Conservation (phyloP, 1,140 invertebrate genomes). For the Nasonia giraulti region DNA sequence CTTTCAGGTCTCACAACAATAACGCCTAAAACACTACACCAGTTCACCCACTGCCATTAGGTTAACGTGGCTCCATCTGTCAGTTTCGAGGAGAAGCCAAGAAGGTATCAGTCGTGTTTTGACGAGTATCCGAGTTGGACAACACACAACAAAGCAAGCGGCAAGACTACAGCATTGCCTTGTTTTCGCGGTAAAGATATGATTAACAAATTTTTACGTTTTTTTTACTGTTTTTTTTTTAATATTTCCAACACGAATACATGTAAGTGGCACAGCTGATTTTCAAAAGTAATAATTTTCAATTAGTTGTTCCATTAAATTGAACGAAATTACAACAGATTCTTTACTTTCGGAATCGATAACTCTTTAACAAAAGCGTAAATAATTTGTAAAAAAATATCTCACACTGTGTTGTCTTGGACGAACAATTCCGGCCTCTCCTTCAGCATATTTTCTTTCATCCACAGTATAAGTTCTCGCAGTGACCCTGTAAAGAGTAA, state of each 20-base stretch:
- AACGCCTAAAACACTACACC: not conserved
- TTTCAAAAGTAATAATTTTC: too few relatives aligned
- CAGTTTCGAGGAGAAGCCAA: not conserved
- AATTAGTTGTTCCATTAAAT: not conserved
- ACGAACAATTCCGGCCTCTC: slow-evolving; percentile 94
- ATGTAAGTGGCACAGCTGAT: too few relatives aligned
- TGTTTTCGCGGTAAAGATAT: not conserved
- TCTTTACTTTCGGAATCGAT: too few relatives aligned
- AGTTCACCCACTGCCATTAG: not conserved
- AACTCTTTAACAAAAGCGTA: too few relatives aligned
- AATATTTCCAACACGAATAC: too few relatives aligned
- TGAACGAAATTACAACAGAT: not conserved
- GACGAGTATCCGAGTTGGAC: not conserved
- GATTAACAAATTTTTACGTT: not conserved
- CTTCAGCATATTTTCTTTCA: slow-evolving; percentile 88
- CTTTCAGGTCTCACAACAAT: not conserved
- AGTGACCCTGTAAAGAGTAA: slow-evolving; percentile 81
- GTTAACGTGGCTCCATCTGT: slow-evolving; percentile 41
- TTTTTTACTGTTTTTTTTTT: not conserved
- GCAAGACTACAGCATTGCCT: too few relatives aligned
- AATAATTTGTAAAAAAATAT: slow-evolving; percentile 49
- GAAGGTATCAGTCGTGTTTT: slow-evolving; percentile 38
- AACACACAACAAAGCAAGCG: not conserved
- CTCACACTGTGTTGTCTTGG: slow-evolving; percentile 87
- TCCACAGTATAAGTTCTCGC: slow-evolving; percentile 83